A percentile compares a stretch with the other conserved stretches of the same genome.
These are phyloP conservation scores for Glaucomys volans DNA, from an alignment of 2,113 vertebrate species.

Conservation along the genomic window DNA sequence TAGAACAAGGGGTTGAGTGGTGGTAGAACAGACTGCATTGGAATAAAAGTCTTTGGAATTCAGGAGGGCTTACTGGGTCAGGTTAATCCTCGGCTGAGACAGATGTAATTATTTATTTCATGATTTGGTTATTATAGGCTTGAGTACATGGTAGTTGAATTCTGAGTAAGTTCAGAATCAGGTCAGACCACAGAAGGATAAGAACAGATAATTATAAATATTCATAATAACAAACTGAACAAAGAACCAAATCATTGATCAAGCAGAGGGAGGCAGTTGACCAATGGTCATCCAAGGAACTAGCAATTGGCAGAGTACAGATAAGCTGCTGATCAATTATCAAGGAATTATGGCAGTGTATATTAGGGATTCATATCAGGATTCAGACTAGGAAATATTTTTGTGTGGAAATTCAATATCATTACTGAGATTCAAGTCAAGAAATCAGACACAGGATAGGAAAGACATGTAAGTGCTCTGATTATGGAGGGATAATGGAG, in stretches of 20 bases:
- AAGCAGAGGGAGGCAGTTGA: background rate
- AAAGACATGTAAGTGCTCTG: background rate
- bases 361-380: background rate
- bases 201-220: background rate
- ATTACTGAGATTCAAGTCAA: background rate
- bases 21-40: background rate
- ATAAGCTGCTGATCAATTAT: background rate
- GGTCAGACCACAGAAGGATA: background rate
- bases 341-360: background rate
- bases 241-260: background rate
- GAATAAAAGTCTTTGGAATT: slow-evolving; percentile 7
- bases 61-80: background rate
- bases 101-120: slow-evolving; percentile 26
- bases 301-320: background rate
- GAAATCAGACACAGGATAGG: background rate
- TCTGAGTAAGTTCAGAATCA: background rate
- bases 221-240: background rate
- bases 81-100: background rate
- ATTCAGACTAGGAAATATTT: slow-evolving; percentile 23
- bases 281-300: background rate
- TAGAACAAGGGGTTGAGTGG: background rate
- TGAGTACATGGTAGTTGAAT: background rate
- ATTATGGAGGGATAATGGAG: background rate
- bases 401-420: background rate
- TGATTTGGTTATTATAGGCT: slow-evolving; percentile 34